Base-by-base conservation (phyloP, 1,140 invertebrate species). In the Diprion similis region DNA sequence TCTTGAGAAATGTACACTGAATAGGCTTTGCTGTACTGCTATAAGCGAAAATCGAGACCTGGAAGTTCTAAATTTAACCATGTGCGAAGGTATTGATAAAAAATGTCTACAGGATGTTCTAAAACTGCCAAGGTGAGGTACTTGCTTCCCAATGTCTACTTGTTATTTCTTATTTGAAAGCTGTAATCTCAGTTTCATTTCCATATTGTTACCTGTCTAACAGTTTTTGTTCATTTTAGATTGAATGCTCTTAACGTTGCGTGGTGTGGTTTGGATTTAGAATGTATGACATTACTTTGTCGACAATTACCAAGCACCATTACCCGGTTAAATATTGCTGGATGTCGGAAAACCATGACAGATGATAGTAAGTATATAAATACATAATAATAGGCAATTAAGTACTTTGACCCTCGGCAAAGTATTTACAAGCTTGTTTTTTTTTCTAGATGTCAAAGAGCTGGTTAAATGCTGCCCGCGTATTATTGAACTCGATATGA, bases 401-500 rank as follows among this genome's bases (percentile, higher is more conserved):
- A 37, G 6, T 37, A 37, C 24, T 37, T 70, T 17, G 19, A 59
- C 15, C 64, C n/a, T 37, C 68, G 69, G 47, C 10, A 37, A 9
- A 73, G 7, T 67, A 68, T 74, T 37, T 37, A 37, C 1, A 71
- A n/a, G 15, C 76, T 76, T 70, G 59, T 78, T 69, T 80, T 80
- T 80, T 76, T 76, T 87, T 87, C 48, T 84, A 96, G 95, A 94
- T 90, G 87, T 97, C 15, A 80, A 84, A 13, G 84, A 89, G 51
- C 86, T 97, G 66, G 90, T 92, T 1, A 85, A 84, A 46, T 89
- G 91, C 10, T 96, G 95, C 83, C 90, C 92, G 0, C 86, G 91
- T 64, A 86, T 98, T n/a, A 84, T 93, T 47, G 95, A 97, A 86
- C 87, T 98, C 66, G 96, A 97, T 87, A 82, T 97, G 66, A 97